A percentile compares a stretch with the other conserved stretches of the same genome.
Conservation (phyloP, 1,140 invertebrate species). For the Drosophila paulistorum region DNA sequence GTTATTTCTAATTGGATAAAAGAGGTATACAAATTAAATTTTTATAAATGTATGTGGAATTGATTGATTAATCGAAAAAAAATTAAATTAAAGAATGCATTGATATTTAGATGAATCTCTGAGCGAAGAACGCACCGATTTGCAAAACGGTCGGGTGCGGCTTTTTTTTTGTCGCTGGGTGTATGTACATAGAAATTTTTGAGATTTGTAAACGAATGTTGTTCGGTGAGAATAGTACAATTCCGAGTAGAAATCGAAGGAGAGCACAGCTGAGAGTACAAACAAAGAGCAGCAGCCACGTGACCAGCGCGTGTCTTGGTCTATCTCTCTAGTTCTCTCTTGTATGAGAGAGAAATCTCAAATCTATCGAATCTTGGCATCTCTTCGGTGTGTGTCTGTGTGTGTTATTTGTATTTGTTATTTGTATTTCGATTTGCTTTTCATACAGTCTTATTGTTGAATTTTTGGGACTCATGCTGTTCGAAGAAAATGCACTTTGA, state of each 20-base stretch:
- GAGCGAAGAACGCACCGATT: no score
- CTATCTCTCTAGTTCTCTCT: background rate
- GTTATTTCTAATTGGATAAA: no score
- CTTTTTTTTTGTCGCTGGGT: no score
- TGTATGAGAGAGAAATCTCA: background rate
- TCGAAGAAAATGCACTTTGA: conserved; percentile 7
- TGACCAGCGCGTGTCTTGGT: conserved; percentile 1
- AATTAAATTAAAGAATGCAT: no score
- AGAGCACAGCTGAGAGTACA: background rate
- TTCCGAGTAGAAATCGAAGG: background rate
- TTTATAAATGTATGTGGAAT: no score
- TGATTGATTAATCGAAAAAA: no score
- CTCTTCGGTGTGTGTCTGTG: background rate
- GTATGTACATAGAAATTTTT: background rate
- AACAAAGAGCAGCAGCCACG: background rate
- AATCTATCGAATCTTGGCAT: background rate
- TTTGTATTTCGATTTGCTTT: background rate
- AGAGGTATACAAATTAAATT: no score
- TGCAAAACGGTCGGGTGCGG: no score
- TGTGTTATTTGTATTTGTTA: background rate
- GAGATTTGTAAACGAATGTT: background rate
- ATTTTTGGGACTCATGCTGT: background rate
- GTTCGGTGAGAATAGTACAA: background rate
- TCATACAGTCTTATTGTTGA: background rate
- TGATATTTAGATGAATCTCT: no score